Evolutionary conservation across 2,113 vertebrate species (phyloP).

Genomic region (Sinocyclocheilus rhinocerous): DNA sequence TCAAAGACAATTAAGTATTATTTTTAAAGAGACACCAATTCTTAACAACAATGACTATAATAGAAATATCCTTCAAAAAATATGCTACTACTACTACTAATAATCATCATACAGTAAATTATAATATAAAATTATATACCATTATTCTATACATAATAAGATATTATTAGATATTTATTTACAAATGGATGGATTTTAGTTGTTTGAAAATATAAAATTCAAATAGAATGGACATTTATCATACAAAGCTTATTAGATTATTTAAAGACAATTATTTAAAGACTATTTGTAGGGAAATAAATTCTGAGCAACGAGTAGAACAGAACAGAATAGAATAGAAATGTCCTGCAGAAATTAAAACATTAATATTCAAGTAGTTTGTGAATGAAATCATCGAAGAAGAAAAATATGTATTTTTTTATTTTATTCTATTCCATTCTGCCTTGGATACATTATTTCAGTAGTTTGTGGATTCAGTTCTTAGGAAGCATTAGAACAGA

Average conservation of each 20-base stretch:
- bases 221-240: not conserved
- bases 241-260: not conserved
- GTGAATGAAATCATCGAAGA: not conserved
- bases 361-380: not conserved
- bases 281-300: not conserved
- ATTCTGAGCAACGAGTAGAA: not conserved
- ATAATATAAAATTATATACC: no score
- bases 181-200: no score
- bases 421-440: not conserved
- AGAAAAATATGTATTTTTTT: not conserved
- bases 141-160: no score
- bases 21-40: no score
- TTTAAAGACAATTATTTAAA: not conserved
- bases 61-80: no score
- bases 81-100: no score
- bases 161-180: no score
- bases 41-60: no score
- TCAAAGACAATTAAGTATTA: no score
- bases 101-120: no score
- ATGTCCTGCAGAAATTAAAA: not conserved
- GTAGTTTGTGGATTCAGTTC: not conserved
- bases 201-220: no score
- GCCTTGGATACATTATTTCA: not conserved
- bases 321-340: not conserved
- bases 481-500: not conserved